These are phyloP conservation scores for Heteromyza rotundicornis DNA, from an alignment of 2,888 invertebrate species.

Conservation along the genomic window DNA sequence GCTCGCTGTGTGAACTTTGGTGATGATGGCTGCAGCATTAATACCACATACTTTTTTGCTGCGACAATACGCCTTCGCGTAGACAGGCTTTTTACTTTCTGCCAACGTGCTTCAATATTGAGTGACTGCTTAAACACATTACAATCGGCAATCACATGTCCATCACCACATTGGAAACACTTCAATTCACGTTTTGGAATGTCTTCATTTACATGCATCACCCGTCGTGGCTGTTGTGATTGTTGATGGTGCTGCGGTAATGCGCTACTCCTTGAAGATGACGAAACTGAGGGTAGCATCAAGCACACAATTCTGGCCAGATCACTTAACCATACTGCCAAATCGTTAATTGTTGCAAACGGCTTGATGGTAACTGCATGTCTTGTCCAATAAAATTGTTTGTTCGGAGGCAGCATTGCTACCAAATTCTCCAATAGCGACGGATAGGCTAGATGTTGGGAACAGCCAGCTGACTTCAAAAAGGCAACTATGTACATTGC, in stretches of 20 bases:
- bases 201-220: conserved; percentile 8
- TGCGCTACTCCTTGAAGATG: not conserved
- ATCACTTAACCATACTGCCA: conserved; percentile 14
- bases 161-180: conserved; percentile 9
- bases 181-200: not conserved
- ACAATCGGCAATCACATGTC: conserved; percentile 7
- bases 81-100: conserved; percentile 18
- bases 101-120: conserved; percentile 5
- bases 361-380: not conserved
- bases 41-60: conserved; percentile 13
- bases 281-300: not conserved
- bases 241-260: not conserved
- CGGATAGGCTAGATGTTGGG: conserved; percentile 23
- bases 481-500: conserved; percentile 36
- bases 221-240: conserved; percentile 7
- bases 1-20: conserved; percentile 9
- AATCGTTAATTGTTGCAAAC: not conserved
- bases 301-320: conserved; percentile 11
- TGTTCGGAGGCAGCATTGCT: conserved; percentile 5
- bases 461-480: conserved; percentile 32
- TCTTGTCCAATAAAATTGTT: conserved; percentile 16
- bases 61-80: conserved; percentile 10
- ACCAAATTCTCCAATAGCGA: conserved; percentile 21
- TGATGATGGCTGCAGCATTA: conserved; percentile 19
- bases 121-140: not conserved